Evolutionary conservation across 64 coral and sea anemone species (phyloP).

Genomic region (Montipora capricornis): DNA sequence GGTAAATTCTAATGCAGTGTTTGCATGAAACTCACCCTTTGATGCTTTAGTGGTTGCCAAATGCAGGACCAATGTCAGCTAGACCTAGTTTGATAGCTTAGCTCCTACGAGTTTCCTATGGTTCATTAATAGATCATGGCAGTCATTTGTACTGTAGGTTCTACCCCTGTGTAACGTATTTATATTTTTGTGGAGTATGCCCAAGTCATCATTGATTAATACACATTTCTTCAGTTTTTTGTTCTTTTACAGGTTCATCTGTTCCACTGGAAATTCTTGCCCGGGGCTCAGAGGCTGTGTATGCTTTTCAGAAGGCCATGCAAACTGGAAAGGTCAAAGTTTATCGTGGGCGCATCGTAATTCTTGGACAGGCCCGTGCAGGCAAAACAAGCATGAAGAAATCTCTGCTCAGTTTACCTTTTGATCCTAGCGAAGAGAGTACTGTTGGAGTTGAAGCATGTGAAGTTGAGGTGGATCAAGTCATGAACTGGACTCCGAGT

Average conservation of each 20-base stretch:
- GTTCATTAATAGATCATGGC: too few species aligned
- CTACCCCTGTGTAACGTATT: too few species aligned
- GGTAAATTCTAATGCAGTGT: too few species aligned
- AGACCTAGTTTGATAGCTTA: too few species aligned
- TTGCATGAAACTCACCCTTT: too few species aligned
- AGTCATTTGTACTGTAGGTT: too few species aligned
- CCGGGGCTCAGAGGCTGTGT: background rate
- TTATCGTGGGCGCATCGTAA: background rate
- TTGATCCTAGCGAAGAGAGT: background rate
- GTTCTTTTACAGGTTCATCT: background rate
- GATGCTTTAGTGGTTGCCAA: too few species aligned
- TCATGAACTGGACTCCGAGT: background rate
- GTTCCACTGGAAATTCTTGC: background rate
- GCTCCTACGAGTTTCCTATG: too few species aligned
- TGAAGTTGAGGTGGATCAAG: background rate
- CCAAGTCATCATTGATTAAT: too few species aligned
- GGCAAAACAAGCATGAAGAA: slow-evolving; percentile 22
- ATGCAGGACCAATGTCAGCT: too few species aligned
- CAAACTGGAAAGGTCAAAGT: background rate
- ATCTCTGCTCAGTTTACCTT: background rate
- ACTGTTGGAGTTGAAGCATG: background rate
- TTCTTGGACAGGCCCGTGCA: background rate
- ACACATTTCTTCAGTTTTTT: too few species aligned
- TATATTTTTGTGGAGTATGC: too few species aligned
- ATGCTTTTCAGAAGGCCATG: background rate